A percentile compares a stretch with the other conserved stretches of the same genome.
These are phyloP conservation scores for Spongilla lacustris DNA, from an alignment of 37 sponge, comb jelly and placozoan species.

Conservation along the genomic window DNA sequence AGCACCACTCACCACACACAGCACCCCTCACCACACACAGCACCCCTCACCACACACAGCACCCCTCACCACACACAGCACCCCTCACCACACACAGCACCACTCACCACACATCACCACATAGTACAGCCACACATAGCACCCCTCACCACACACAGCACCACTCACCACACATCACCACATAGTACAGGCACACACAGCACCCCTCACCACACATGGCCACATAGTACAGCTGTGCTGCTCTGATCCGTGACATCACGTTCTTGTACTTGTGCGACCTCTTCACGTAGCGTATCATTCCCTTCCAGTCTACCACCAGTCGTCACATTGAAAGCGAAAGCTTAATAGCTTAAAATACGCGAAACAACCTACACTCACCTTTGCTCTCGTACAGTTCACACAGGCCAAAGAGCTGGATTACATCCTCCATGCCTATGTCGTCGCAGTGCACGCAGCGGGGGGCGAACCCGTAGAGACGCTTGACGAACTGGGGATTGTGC, in stretches of 20 bases:
- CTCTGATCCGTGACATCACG: neutral
- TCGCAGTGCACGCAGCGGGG: neutral
- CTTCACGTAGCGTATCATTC: neutral
- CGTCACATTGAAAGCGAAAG: neutral
- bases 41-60: no score
- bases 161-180: neutral
- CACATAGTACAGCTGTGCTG: neutral
- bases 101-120: no score
- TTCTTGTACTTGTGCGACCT: neutral
- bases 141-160: no score
- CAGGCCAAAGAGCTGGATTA: neutral
- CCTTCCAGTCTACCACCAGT: neutral
- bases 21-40: no score
- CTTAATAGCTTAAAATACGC: no score
- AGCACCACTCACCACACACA: no score
- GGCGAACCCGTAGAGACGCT: neutral
- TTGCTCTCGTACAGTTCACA: neutral
- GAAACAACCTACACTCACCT: neutral
- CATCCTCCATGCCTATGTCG: neutral
- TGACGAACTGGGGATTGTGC: neutral
- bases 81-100: no score
- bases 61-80: no score
- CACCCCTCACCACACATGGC: neutral
- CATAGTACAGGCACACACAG: neutral
- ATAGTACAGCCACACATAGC: no score